These are phyloP conservation scores for Dallia pectoralis DNA, from an alignment of 2,797 vertebrate genomes.

Conservation along the genomic window DNA sequence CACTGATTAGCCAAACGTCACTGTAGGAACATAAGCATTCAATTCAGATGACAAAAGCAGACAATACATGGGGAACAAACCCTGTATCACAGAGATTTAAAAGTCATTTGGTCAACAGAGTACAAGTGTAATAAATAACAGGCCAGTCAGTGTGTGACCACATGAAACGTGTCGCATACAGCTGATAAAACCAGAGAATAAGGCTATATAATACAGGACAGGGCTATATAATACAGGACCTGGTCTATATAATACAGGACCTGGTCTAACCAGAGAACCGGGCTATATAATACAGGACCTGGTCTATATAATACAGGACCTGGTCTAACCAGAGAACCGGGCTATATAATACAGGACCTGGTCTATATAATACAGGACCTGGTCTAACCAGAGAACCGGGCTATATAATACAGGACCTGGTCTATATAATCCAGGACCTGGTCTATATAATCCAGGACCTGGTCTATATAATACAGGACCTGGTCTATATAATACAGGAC, in stretches of 20 bases:
- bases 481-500: neutral
- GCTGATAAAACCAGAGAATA: neutral
- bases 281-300: neutral
- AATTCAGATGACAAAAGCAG: neutral
- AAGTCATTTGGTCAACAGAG: neutral
- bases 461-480: neutral
- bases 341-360: neutral
- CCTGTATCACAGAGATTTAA: neutral
- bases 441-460: neutral
- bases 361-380: too few species aligned
- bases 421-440: too few species aligned
- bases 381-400: neutral
- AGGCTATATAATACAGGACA: neutral
- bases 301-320: too few species aligned
- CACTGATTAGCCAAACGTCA: constrained; percentile 40
- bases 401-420: neutral
- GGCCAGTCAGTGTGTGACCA: neutral
- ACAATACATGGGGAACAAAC: neutral
- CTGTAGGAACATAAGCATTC: neutral
- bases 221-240: neutral
- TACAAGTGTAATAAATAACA: neutral
- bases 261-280: neutral
- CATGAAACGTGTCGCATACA: neutral
- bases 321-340: neutral
- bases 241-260: too few species aligned